Conservation (phyloP, 2,797 vertebrate genomes). For the Chiroxiphia lanceolata region DNA sequence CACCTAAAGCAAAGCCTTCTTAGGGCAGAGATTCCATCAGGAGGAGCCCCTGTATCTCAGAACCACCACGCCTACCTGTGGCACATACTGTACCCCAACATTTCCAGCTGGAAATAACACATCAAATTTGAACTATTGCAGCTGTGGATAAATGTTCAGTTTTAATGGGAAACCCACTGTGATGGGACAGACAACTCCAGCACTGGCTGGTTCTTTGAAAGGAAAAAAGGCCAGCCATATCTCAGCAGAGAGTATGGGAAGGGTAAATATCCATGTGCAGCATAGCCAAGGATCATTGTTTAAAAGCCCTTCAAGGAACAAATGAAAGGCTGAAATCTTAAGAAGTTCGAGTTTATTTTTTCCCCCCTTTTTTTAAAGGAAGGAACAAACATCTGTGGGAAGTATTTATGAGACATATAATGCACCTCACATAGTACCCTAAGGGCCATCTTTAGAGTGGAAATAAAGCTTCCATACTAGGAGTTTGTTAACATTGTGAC, state of each 20-base stretch:
- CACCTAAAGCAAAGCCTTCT: not conserved
- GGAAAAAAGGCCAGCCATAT: not conserved
- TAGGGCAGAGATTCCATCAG: not conserved
- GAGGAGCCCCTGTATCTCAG: not conserved
- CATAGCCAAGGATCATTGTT: not conserved
- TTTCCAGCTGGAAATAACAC: not conserved
- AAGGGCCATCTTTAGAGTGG: slow-evolving; percentile 43
- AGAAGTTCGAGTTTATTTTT: not conserved
- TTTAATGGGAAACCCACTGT: not conserved
- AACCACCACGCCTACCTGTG: not conserved
- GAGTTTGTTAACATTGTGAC: slow-evolving; percentile 53
- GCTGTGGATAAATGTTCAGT: not conserved
- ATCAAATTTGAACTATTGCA: not conserved
- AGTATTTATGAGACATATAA: slow-evolving; percentile 38
- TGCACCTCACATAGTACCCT: slow-evolving; percentile 29
- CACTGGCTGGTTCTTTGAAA: not conserved
- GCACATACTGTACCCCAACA: not conserved
- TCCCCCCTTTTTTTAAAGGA: not conserved
- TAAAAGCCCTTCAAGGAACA: not conserved
- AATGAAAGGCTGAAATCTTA: not conserved
- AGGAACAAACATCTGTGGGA: slow-evolving; percentile 51
- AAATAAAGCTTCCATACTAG: slow-evolving; percentile 39
- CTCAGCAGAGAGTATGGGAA: not conserved
- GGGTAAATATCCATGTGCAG: slow-evolving; percentile 9
- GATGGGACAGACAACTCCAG: not conserved